Conservation (phyloP, 2,888 invertebrate genomes). For the Sericinus montela region DNA sequence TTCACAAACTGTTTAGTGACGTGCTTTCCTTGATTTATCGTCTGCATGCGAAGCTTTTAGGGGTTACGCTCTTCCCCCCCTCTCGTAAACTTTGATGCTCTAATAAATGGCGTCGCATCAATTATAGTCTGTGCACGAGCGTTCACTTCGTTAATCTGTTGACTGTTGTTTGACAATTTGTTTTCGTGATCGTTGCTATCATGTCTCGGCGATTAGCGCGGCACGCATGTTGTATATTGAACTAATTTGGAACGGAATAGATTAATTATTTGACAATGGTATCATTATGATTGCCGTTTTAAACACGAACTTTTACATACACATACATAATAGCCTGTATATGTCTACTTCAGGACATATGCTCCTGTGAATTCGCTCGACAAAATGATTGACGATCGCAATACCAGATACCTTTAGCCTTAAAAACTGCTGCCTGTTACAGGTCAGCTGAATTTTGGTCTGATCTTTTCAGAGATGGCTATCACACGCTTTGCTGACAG, state of each 20-base stretch:
- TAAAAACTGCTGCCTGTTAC: no score
- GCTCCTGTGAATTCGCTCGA: no score
- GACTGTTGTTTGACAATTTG: conserved; percentile 23
- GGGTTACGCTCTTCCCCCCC: conserved; percentile 29
- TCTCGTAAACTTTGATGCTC: conserved; percentile 39
- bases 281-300: no score
- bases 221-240: neutral
- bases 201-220: neutral
- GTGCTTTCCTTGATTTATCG: conserved; percentile 52
- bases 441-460: no score
- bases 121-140: conserved; percentile 36
- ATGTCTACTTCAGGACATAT: no score
- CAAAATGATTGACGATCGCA: no score
- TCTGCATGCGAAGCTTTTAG: conserved; percentile 30
- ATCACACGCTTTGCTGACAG: no score
- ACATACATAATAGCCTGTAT: no score
- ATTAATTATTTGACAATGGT: conserved; percentile 7
- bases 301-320: no score
- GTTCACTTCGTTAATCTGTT: conserved; percentile 26
- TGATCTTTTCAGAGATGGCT: no score
- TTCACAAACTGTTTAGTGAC: conserved; percentile 38
- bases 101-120: conserved; percentile 47
- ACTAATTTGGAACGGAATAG: neutral
- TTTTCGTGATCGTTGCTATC: conserved; percentile 17
- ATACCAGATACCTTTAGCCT: no score